Evolutionary conservation across 1,140 invertebrate genomes (phyloP).

Genomic region (Anagrus nilaparvatae): DNA sequence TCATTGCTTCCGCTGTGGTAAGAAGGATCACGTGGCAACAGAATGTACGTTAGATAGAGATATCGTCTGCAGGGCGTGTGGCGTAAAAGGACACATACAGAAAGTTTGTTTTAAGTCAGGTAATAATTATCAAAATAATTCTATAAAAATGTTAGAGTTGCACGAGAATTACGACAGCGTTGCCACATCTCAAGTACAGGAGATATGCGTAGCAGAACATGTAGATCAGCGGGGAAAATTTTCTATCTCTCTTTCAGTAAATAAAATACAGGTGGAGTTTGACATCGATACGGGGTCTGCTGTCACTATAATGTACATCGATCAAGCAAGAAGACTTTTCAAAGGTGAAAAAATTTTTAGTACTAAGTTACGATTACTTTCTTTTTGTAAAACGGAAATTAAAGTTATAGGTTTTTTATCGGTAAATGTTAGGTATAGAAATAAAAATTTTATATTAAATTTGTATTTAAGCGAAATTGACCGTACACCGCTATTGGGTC

Average conservation of each 20-base stretch:
- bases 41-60: too few relatives aligned
- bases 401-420: background rate
- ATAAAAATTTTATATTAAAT: background rate
- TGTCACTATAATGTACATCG: background rate
- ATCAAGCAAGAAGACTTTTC: background rate
- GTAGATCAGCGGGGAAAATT: background rate
- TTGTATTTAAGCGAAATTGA: background rate
- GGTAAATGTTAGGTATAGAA: background rate
- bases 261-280: background rate
- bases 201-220: background rate
- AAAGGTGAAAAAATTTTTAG: background rate
- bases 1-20: too few relatives aligned
- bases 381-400: background rate
- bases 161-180: background rate
- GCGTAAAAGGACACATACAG: too few relatives aligned
- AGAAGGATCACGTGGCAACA: too few relatives aligned
- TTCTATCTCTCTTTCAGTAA: background rate
- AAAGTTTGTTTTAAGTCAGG: background rate
- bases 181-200: background rate
- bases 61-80: too few relatives aligned
- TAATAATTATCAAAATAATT: background rate
- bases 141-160: background rate
- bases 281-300: background rate
- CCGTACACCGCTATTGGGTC: background rate
- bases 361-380: background rate